Percentiles rank a stretch among this genome's conserved stretches.
These are phyloP conservation scores for Pemphredon lugubris DNA, from an alignment of 2,888 invertebrate species.

Conservation along the genomic window DNA sequence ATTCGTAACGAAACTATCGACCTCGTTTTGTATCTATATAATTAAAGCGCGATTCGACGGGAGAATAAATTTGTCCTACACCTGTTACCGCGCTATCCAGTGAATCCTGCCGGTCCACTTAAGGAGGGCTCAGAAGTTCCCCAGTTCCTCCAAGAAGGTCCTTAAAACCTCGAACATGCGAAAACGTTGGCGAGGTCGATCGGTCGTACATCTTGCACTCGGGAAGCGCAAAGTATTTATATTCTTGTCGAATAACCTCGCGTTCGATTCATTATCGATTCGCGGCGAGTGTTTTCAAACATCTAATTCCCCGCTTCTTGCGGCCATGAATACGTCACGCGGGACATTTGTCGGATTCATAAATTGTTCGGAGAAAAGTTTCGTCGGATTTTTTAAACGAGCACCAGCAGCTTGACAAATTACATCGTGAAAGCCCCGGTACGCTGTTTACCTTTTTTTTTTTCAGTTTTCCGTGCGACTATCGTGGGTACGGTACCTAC, in stretches of 20 bases:
- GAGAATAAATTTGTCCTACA: constrained; percentile 51
- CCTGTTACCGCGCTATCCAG: constrained; percentile 42
- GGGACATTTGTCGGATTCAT: background rate
- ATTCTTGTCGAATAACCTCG: too few species aligned
- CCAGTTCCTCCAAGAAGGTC: constrained; percentile 20
- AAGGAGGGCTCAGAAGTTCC: constrained; percentile 35
- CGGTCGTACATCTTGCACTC: too few species aligned
- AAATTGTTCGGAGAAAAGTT: background rate
- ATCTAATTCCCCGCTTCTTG: too few species aligned
- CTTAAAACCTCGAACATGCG: constrained; percentile 53
- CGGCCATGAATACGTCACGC: too few species aligned
- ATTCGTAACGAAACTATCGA: too few species aligned
- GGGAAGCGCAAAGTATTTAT: too few species aligned
- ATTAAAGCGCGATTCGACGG: constrained; percentile 20
- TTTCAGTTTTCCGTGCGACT: background rate
- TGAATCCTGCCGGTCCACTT: constrained; percentile 53
- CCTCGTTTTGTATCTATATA: too few species aligned
- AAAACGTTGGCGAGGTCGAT: too few species aligned
- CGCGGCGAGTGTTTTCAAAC: too few species aligned
- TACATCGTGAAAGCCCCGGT: background rate
- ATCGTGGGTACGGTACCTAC: too few species aligned
- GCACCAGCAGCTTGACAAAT: background rate
- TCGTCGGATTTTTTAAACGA: background rate
- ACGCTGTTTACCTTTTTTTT: background rate
- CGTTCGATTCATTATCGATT: too few species aligned